These are phyloP conservation scores for Syrmaticus mikado DNA, from an alignment of 2,113 vertebrate genomes.

Conservation along the genomic window DNA sequence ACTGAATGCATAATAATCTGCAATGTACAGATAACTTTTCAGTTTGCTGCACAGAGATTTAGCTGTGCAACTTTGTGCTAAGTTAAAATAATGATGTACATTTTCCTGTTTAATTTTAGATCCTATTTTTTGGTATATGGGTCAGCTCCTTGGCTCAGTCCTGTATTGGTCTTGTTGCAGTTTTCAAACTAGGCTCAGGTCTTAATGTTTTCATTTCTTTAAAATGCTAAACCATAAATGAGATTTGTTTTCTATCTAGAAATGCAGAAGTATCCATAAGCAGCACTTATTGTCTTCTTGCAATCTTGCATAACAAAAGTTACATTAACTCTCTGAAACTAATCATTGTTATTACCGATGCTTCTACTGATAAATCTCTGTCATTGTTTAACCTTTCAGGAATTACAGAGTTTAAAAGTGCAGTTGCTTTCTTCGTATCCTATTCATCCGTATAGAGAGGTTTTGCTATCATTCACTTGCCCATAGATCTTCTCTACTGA, in stretches of 20 bases:
- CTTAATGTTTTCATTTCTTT: background rate
- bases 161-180: background rate
- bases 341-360: background rate
- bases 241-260: background rate
- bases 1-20: slow-evolving; percentile 44
- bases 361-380: background rate
- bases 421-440: background rate
- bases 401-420: background rate
- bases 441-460: background rate
- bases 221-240: background rate
- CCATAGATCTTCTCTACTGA: background rate
- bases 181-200: background rate
- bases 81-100: slow-evolving; percentile 61
- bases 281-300: background rate
- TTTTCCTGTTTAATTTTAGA: slow-evolving; percentile 62
- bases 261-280: background rate
- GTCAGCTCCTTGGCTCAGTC: slow-evolving; percentile 21
- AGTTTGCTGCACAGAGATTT: slow-evolving; percentile 49
- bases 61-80: slow-evolving; percentile 42
- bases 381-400: background rate
- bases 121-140: slow-evolving; percentile 50
- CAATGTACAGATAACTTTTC: slow-evolving; percentile 38
- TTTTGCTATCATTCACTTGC: background rate
- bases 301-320: background rate
- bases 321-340: background rate